Base-by-base conservation (phyloP, 1,140 invertebrate genomes). In the Drosophila kurseongensis region DNA sequence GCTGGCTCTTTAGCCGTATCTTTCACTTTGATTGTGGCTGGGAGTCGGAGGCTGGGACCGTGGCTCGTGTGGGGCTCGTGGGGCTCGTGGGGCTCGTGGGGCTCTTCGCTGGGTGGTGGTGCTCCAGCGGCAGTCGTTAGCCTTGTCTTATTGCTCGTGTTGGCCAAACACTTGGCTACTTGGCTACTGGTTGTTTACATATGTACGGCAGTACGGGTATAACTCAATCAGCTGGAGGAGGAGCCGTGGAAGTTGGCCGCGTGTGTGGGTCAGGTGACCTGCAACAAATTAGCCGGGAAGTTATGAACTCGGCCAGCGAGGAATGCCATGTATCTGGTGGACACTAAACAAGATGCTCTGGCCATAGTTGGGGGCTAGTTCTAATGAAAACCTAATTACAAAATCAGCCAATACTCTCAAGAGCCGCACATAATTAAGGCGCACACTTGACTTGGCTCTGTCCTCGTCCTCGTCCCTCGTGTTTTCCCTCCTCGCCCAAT, bases 321-420 rank as follows among this genome's bases (percentile, higher is more conserved):
- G 58, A 36, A 69, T 78, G 74, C 27, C 55, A 44, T 59, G 66
- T 59, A 75, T 76, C 58, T 45, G 57, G 32, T 27, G 54, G 36
- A 35, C n/a, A 36, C 29, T 38, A 52, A 57, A 42, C 38, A 27
- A 32, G 58, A 35, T 40, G 54, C 47, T 38, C 55, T 67, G 48
- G 18, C 83, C 76, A 89, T 82, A 88, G 76, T 73, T 89, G 79
- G 71, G 73, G 60, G 63, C 78, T 61, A 89, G 72, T 88, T 88
- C 84, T 89, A 88, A 88, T 88, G 84, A 88, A 88, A 88, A 88
- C 84, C 84, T 88, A 88, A 88, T 88, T 88, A 83, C 84, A 80
- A 88, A 88, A 88, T 88, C 84, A 88, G 84, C 80, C 84, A 89
- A 84, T 89, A 88, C 83, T 89, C 84, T 83, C 67, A 89, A 89